Evolutionary conservation across 1,140 invertebrate species (phyloP).

Genomic region (Pantala flavescens): DNA sequence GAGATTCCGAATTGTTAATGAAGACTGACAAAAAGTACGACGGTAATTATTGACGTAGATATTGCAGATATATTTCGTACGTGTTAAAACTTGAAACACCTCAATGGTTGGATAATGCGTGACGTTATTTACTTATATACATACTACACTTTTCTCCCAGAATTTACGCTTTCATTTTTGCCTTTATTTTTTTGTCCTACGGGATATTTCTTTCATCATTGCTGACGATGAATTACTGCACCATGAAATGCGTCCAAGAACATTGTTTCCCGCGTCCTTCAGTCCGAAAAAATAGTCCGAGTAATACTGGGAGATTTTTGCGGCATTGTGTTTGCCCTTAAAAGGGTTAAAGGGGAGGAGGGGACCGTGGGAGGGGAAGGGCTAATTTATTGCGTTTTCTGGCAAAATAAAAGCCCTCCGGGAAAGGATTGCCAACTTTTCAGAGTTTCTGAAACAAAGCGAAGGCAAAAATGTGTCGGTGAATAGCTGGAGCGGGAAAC

Average conservation of each 20-base stretch:
- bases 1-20: neutral
- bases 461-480: neutral
- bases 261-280: neutral
- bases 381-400: neutral
- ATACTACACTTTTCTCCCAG: too few species aligned
- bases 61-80: too few species aligned
- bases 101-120: too few species aligned
- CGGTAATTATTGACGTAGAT: too few species aligned
- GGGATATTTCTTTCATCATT: too few species aligned
- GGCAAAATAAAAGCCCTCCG: neutral
- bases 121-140: too few species aligned
- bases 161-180: too few species aligned
- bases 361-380: neutral
- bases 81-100: too few species aligned
- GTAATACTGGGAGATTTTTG: neutral
- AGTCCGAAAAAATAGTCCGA: neutral
- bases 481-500: neutral
- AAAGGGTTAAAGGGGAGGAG: neutral
- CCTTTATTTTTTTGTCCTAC: too few species aligned
- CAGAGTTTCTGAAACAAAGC: neutral
- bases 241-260: neutral
- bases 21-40: neutral
- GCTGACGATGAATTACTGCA: neutral
- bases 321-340: neutral
- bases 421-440: slow-evolving; percentile 1